Evolutionary conservation across 2,113 vertebrate species (phyloP).

Genomic region (Microcebus ravelobensis): DNA sequence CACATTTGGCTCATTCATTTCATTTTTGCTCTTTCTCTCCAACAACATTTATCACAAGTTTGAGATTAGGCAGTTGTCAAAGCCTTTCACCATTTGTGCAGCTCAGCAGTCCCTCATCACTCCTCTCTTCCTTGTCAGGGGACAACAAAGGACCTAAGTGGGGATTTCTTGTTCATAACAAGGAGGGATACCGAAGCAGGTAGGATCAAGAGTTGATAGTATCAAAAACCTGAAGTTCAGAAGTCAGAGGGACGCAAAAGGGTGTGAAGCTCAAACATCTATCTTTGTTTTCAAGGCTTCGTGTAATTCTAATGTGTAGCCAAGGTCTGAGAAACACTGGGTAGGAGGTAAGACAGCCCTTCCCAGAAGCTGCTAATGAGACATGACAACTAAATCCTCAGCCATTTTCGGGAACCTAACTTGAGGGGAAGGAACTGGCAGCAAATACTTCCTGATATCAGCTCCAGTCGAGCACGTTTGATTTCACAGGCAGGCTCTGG

Average conservation of each 20-base stretch:
- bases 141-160: neutral
- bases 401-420: neutral
- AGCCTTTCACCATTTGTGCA: neutral
- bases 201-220: neutral
- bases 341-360: neutral
- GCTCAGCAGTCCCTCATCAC: neutral
- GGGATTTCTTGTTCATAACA: neutral
- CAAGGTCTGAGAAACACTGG: neutral
- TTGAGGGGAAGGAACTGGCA: neutral
- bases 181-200: neutral
- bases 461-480: neutral
- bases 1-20: constrained; percentile 17
- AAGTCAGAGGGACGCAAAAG: neutral
- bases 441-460: neutral
- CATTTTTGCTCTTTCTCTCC: neutral
- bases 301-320: neutral
- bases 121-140: neutral
- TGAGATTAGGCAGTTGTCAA: neutral
- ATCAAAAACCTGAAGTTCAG: neutral
- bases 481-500: neutral
- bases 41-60: constrained; percentile 1
- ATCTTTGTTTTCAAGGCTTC: neutral
- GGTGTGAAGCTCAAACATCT: neutral
- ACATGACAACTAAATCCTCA: neutral
- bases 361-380: neutral